A percentile compares a stretch with the other conserved stretches of the same genome.
These are phyloP conservation scores for Dryococelus australis DNA, from an alignment of 2,888 invertebrate species.

Conservation along the genomic window DNA sequence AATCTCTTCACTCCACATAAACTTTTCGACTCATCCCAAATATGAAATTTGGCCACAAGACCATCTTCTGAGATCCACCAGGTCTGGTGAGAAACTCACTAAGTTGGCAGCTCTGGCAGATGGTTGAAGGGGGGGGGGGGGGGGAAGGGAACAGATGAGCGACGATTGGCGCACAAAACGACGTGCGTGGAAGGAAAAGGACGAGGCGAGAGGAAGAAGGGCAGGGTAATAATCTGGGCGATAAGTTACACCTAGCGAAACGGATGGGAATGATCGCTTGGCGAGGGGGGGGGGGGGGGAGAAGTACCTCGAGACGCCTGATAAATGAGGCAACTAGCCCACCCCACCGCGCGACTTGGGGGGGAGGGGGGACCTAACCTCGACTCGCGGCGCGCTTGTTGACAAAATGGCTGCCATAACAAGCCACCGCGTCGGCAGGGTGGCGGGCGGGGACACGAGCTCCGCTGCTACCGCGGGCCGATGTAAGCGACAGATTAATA, in stretches of 20 bases:
- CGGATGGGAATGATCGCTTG: neutral
- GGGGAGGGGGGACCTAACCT: conserved; percentile 1
- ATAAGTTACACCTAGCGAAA: conserved; percentile 25
- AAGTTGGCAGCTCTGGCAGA: neutral
- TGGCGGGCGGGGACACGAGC: neutral
- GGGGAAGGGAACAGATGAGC: conserved; percentile 34
- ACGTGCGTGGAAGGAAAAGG: conserved; percentile 18
- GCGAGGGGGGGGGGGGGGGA: neutral
- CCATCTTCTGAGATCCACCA: too few species aligned
- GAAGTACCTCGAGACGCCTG: neutral
- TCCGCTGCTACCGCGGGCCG: neutral
- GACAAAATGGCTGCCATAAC: conserved; percentile 28
- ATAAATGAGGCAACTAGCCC: conserved; percentile 30
- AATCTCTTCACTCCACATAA: too few species aligned
- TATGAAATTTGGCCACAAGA: too few species aligned
- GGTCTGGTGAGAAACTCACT: too few species aligned
- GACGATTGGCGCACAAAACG: conserved; percentile 39
- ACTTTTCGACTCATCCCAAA: too few species aligned
- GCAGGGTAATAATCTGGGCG: conserved; percentile 27
- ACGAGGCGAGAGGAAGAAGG: neutral
- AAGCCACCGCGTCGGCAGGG: neutral
- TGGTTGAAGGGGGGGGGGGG: neutral
- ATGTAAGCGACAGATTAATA: conserved; percentile 7
- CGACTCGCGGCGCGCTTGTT: neutral
- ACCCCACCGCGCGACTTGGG: neutral